phyloP scores from a whole-genome alignment of 1,140 invertebrate genomes.

The Brachionus paranguensis region DNA sequence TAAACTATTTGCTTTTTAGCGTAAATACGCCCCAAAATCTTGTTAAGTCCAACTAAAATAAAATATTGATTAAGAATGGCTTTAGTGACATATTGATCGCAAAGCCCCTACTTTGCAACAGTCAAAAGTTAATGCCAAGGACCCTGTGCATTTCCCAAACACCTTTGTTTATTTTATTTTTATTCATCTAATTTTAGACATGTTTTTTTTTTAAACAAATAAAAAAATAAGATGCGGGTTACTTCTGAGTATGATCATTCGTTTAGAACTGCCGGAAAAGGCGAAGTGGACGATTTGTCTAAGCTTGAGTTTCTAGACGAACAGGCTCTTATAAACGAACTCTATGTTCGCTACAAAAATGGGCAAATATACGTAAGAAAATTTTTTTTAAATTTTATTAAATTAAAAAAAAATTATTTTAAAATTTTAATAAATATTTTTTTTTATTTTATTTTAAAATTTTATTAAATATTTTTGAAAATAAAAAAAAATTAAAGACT shows the following conservation, averaged over 20 bases:
- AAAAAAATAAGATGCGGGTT: background rate
- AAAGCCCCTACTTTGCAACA: background rate
- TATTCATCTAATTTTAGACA: background rate
- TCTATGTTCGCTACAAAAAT: slow-evolving; percentile 35
- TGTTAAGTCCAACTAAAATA: background rate
- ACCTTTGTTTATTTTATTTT: background rate
- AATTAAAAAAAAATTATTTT: too few species aligned
- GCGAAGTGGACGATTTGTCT: slow-evolving; percentile 37
- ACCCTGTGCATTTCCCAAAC: background rate
- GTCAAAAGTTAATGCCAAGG: background rate
- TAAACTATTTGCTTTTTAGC: background rate
- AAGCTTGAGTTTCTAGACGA: slow-evolving; percentile 12
- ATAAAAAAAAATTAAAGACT: slow-evolving; percentile 64
- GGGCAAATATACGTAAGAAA: slow-evolving; percentile 38
- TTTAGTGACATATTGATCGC: background rate
- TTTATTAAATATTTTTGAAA: background rate
- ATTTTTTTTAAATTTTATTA: background rate
- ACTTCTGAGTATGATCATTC: slow-evolving; percentile 1
- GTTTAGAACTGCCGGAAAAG: background rate
- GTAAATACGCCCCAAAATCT: background rate
- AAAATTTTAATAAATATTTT: background rate
- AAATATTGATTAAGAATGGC: background rate
- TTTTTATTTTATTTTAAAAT: background rate
- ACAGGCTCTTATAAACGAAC: slow-evolving; percentile 3
- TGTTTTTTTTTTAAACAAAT: background rate